A percentile compares a stretch with the other conserved stretches of the same genome.
Conservation (phyloP, 1,140 invertebrate genomes). For the Apis cerana region DNA sequence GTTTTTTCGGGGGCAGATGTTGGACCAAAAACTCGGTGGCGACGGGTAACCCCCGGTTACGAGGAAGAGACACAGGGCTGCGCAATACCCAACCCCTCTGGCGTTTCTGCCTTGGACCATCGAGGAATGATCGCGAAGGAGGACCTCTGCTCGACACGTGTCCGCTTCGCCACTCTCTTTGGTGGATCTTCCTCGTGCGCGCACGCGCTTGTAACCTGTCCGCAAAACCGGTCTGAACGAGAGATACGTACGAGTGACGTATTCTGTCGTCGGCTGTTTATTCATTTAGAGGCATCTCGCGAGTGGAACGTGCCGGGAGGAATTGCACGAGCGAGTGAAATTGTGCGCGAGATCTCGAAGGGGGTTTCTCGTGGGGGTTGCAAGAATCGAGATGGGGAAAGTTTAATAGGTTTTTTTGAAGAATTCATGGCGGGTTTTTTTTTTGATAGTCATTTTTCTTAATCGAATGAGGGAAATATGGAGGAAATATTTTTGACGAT, state of each 20-base stretch:
- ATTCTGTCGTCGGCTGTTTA: slow-evolving; percentile 11
- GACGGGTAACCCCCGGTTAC: slow-evolving; percentile 2
- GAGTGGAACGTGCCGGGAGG: neutral
- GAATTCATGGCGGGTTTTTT: no score
- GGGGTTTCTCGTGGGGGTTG: neutral
- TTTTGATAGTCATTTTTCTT: no score
- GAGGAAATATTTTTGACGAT: no score
- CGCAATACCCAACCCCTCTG: slow-evolving; percentile 32
- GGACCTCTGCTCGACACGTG: slow-evolving; percentile 53
- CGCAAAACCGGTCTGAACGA: slow-evolving; percentile 28
- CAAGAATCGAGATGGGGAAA: neutral
- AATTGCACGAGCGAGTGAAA: neutral
- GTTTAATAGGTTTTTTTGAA: no score
- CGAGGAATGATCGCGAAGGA: slow-evolving; percentile 61
- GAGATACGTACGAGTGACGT: neutral
- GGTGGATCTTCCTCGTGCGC: slow-evolving; percentile 50
- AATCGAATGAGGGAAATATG: no score
- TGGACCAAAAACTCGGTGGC: slow-evolving; percentile 70
- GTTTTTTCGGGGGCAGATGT: slow-evolving; percentile 82
- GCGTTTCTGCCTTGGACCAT: neutral
- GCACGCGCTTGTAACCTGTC: slow-evolving; percentile 39
- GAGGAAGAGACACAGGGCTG: neutral
- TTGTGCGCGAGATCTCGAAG: neutral
- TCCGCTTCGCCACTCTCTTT: slow-evolving; percentile 46
- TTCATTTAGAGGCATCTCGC: neutral